Percentiles rank a stretch among this genome's conserved stretches.
Conservation (phyloP, 2,797 vertebrate species). For the Peromyscus eremicus region DNA sequence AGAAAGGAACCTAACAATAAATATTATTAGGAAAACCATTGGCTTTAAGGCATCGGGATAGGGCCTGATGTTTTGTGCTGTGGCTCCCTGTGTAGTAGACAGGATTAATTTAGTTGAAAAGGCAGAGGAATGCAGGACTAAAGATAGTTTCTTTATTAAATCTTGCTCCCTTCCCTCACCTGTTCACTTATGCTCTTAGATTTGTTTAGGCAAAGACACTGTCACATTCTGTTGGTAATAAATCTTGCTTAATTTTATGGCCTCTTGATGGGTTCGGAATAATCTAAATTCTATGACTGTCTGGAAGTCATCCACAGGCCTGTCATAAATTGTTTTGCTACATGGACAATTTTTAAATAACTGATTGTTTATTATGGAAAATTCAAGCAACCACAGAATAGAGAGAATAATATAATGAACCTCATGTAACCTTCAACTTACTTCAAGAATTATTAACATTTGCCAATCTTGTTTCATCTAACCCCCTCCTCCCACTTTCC, state of each 20-base stretch:
- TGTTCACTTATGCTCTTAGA: neutral
- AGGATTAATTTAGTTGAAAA: neutral
- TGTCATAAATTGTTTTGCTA: slow-evolving; percentile 54
- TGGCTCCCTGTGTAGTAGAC: neutral
- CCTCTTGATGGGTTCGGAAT: slow-evolving; percentile 19
- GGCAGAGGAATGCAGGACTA: neutral
- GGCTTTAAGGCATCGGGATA: neutral
- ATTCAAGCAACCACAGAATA: slow-evolving; percentile 46
- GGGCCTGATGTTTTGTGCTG: neutral
- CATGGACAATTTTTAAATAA: slow-evolving; percentile 9
- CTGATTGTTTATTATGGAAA: slow-evolving; percentile 38
- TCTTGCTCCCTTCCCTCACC: neutral
- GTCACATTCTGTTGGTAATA: neutral
- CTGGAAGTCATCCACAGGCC: slow-evolving; percentile 1
- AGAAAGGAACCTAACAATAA: neutral
- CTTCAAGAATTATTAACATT: slow-evolving; percentile 52
- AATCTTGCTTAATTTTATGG: slow-evolving; percentile 67
- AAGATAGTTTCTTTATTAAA: neutral
- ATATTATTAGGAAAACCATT: neutral
- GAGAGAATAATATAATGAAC: slow-evolving; percentile 10
- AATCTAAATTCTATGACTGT: slow-evolving; percentile 65
- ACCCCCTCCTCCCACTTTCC: neutral
- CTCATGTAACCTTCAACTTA: neutral
- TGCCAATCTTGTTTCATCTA: slow-evolving; percentile 18
- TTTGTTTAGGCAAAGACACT: slow-evolving; percentile 32